phyloP scores from a whole-genome alignment of 2,797 vertebrate genomes.

The Girardinus metallicus region DNA sequence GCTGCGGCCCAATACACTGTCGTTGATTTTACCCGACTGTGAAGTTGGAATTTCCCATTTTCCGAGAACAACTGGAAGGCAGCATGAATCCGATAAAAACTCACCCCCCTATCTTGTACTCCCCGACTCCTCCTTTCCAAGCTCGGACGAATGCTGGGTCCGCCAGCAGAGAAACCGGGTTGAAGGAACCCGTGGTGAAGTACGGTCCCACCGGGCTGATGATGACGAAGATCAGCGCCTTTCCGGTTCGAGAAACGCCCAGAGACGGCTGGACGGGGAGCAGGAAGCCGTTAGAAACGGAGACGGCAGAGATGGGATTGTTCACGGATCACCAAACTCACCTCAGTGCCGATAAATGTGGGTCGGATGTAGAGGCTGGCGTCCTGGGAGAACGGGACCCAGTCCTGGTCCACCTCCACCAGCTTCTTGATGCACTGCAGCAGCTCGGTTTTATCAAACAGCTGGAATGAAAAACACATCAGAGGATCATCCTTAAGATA shows the following conservation, averaged over 20 bases:
- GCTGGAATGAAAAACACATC: conserved; percentile 68
- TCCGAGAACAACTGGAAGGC: too few relatives aligned
- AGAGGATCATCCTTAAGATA: neutral
- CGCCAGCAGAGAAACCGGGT: conserved; percentile 87
- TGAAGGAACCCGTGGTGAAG: conserved; percentile 86
- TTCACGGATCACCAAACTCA: conserved; percentile 44
- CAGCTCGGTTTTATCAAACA: conserved; percentile 86
- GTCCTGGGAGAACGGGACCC: conserved; percentile 83
- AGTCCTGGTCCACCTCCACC: conserved; percentile 87
- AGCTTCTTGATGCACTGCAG: conserved; percentile 87
- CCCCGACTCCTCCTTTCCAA: conserved; percentile 88
- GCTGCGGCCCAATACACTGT: too few relatives aligned
- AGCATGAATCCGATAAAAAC: conserved; percentile 34
- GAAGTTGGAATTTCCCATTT: too few relatives aligned
- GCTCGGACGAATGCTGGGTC: conserved; percentile 87
- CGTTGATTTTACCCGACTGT: too few relatives aligned
- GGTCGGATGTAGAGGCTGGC: conserved; percentile 92
- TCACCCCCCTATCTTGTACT: conserved; percentile 91
- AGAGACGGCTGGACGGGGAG: conserved; percentile 82
- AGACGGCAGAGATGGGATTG: neutral
- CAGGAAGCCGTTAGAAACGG: neutral
- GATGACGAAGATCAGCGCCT: conserved; percentile 87
- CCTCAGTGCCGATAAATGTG: conserved; percentile 88
- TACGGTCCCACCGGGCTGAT: conserved; percentile 88
- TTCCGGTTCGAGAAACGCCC: conserved; percentile 77